A percentile compares a stretch with the other conserved stretches of the same genome.
Conservation (phyloP, 2,113 vertebrate genomes). For the Crotalus viridis region DNA sequence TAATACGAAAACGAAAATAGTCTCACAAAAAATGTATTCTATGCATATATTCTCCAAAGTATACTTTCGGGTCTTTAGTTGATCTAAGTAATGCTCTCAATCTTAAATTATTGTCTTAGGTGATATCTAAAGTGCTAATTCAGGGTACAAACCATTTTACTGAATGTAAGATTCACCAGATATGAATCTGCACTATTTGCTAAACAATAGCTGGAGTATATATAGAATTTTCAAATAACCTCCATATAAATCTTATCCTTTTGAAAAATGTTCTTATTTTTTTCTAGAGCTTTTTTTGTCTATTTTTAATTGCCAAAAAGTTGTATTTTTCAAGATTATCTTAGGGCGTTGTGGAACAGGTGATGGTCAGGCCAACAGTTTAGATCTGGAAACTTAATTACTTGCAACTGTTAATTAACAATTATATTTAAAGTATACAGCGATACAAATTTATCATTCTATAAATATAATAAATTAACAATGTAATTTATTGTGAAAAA, state of each 20-base stretch:
- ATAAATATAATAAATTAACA: not conserved
- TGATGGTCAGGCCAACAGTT: slow-evolving; percentile 47
- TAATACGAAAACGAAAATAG: not conserved
- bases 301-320: not conserved
- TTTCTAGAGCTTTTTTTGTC: not conserved
- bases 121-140: not conserved
- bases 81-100: not conserved
- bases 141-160: not conserved
- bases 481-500: slow-evolving; percentile 18
- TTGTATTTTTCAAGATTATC: not conserved
- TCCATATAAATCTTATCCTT: accelerated
- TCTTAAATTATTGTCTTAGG: not conserved
- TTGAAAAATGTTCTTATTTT: not conserved
- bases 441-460: not conserved
- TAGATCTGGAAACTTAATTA: slow-evolving; percentile 58
- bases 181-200: not conserved
- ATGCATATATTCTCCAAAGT: not conserved
- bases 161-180: not conserved
- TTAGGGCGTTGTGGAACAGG: slow-evolving; percentile 25
- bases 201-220: not conserved
- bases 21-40: not conserved
- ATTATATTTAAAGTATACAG: not conserved
- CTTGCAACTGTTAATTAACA: slow-evolving; percentile 11
- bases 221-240: not conserved
- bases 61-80: not conserved